Evolutionary conservation across 2,113 vertebrate species (phyloP), one percentile per base, ranked within the genome.

Genomic region (Psophia crepitans): DNA sequence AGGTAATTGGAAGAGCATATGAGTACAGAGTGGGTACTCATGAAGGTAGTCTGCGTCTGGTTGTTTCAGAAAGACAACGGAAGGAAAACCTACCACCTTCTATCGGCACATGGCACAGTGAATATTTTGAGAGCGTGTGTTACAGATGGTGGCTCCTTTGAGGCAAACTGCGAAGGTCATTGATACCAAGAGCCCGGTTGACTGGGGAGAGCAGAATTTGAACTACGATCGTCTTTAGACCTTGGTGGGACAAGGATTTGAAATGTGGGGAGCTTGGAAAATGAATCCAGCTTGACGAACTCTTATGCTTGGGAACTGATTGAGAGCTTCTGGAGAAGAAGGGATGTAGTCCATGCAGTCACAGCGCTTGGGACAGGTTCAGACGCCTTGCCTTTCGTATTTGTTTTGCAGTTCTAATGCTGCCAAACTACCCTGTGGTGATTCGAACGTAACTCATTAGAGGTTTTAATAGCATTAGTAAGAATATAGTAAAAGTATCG

Each of bases 171-270:
- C 23, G 58, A 13, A 39, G 32, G 49, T 32, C 27, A 27, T 11
- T 21, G 12, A 27, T 26, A 23, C 39, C 37, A 54, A 26, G 60
- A 56, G 32, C 57, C 15, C 48, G 58, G 6, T 30, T 65, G 30
- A 23, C 20, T 12, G 14, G 4, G 12, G 7, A 76, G 28, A 56
- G 30, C 33, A 37, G 30, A 64, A 48, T 46, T 85, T 60, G 33
- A 58, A 35, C 28, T 37, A 0, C 2, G 0, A 14, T 75, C 39
- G 4, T 51, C 35, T 71, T 75, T 64, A 39, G 12, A 12, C 21
- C 28, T 61, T 63, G 30, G 11, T 70, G 56, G 60, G 53, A 65
- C 44, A 28, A 61, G 26, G 19, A 26, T 57, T 33, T 68, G 41
- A 61, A 80, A 12, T 68, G 58, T n/a, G 75, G 53, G 63, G 53